Percentiles rank a stretch among this genome's conserved stretches.
phyloP scores from a whole-genome alignment of 2,888 invertebrate species.

The Punctoribates punctum region DNA sequence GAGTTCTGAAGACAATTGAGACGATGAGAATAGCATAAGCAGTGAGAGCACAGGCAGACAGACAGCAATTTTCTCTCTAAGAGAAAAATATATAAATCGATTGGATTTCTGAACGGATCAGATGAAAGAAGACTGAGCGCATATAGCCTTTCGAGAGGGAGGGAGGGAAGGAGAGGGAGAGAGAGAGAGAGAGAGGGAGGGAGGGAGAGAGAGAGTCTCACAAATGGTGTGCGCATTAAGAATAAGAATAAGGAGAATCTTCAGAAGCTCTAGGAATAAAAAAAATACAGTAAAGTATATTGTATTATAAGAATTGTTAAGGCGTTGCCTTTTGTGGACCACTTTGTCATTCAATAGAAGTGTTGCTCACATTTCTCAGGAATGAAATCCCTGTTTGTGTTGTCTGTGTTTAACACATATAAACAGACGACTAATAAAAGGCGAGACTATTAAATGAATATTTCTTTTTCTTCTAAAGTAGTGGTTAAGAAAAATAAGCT shows the following conservation, averaged over 20 bases:
- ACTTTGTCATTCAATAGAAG: constrained; percentile 16
- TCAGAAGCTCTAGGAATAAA: constrained; percentile 4
- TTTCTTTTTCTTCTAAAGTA: too few relatives aligned
- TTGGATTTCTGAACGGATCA: constrained; percentile 9
- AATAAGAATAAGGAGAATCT: constrained; percentile 2
- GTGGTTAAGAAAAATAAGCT: too few relatives aligned
- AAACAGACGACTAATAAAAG: too few relatives aligned
- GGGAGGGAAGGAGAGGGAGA: not conserved
- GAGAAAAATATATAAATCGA: not conserved
- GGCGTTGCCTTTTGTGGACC: constrained; percentile 16
- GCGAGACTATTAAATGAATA: too few relatives aligned
- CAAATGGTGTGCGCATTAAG: constrained; percentile 1
- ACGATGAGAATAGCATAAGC: not conserved
- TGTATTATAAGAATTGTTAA: not conserved
- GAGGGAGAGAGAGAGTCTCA: not conserved
- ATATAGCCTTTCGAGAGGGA: not conserved
- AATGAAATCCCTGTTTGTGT: not conserved
- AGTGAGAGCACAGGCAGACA: too few relatives aligned
- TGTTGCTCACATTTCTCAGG: not conserved
- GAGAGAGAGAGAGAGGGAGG: not conserved
- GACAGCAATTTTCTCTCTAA: too few relatives aligned
- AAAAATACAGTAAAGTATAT: not conserved
- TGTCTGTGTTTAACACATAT: not conserved
- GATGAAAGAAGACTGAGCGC: not conserved
- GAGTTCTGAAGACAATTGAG: not conserved